These are phyloP conservation scores for sheep (Ovis aries) DNA, from an alignment of 2,113 vertebrate genomes.

Conservation along the genomic window DNA sequence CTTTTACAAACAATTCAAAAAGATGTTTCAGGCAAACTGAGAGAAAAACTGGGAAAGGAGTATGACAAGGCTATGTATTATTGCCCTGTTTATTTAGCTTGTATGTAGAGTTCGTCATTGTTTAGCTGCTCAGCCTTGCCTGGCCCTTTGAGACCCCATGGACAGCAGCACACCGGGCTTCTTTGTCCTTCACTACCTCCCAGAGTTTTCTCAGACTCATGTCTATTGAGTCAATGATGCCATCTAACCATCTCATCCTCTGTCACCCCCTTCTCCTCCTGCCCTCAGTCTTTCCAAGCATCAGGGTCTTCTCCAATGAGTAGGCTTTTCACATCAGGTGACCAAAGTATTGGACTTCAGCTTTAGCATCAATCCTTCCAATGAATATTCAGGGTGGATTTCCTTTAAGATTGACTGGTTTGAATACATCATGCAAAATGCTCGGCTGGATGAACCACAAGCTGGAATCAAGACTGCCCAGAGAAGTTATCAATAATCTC, in stretches of 20 bases:
- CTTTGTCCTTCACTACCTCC: neutral
- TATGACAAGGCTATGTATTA: neutral
- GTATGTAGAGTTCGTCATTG: neutral
- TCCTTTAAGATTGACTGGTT: neutral
- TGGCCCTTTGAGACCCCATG: neutral
- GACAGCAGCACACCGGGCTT: neutral
- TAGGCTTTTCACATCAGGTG: neutral
- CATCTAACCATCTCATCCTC: neutral
- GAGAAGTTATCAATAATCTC: neutral
- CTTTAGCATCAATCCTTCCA: neutral
- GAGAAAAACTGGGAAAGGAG: neutral
- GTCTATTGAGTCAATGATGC: neutral
- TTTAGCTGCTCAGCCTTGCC: neutral
- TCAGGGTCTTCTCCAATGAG: neutral
- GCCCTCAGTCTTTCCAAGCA: neutral
- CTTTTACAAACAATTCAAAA: neutral
- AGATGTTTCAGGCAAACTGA: neutral
- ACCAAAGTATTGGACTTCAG: neutral
- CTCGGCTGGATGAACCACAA: neutral
- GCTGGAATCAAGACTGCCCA: neutral
- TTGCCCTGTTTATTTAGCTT: neutral
- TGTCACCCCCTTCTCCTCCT: neutral
- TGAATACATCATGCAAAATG: neutral
- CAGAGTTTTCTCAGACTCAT: neutral
- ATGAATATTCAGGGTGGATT: neutral